A percentile compares a stretch with the other conserved stretches of the same genome.
These are phyloP conservation scores for Belgica antarctica DNA, from an alignment of 2,888 invertebrate species.

Conservation along the genomic window DNA sequence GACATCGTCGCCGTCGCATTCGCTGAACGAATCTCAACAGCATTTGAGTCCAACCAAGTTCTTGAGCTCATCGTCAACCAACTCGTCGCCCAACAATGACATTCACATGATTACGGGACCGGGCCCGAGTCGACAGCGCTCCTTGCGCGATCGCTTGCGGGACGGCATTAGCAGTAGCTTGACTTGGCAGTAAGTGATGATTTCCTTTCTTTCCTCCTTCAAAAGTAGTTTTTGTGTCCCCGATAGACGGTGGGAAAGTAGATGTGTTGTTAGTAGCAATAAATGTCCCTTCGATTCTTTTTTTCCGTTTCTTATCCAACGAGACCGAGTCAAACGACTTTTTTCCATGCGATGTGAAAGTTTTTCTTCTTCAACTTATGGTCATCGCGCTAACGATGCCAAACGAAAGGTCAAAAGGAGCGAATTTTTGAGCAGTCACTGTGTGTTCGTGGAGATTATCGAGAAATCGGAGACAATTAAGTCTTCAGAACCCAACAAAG, in stretches of 20 bases:
- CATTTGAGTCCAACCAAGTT: conserved; percentile 42
- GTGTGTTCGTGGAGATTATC: no score
- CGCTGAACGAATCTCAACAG: conserved; percentile 31
- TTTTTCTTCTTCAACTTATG: background rate
- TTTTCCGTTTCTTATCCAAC: background rate
- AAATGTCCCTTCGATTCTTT: background rate
- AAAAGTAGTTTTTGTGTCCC: background rate
- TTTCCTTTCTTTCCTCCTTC: background rate
- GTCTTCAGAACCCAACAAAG: no score
- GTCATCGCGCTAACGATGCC: no score
- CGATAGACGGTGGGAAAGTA: background rate
- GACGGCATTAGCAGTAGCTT: conserved; percentile 77
- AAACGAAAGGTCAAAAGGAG: background rate
- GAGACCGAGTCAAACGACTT: background rate
- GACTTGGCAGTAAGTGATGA: conserved; percentile 73
- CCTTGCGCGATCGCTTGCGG: conserved; percentile 72
- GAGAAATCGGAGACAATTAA: no score
- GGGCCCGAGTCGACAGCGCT: conserved; percentile 70
- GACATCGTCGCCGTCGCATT: conserved; percentile 35
- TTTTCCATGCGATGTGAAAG: background rate
- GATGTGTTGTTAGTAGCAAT: background rate
- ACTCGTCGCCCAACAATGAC: background rate
- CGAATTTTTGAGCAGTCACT: no score
- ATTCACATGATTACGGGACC: conserved; percentile 49
- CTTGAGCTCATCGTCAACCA: conserved; percentile 4